Evolutionary conservation across 1,140 invertebrate species (phyloP).

Genomic region (Achatina immaculata): DNA sequence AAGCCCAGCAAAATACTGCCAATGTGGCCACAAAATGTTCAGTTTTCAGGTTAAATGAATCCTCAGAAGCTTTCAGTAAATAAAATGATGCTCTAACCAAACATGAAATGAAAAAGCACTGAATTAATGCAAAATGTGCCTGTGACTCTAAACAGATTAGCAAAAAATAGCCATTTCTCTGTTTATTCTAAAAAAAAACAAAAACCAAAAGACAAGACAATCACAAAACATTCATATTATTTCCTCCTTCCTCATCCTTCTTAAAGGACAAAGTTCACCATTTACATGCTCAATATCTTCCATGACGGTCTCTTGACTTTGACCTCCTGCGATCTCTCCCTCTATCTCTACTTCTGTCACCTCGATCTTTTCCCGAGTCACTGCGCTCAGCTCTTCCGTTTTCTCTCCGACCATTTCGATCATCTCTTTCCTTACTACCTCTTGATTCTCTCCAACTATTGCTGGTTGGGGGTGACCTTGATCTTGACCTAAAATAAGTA

Average conservation of each 20-base stretch:
- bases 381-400: constrained; percentile 2
- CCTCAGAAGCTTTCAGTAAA: no score
- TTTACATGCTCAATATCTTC: background rate
- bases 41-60: no score
- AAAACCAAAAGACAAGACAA: no score
- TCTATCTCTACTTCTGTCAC: background rate
- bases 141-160: background rate
- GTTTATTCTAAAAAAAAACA: background rate
- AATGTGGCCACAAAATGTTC: no score
- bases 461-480: constrained; percentile 10
- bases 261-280: no score
- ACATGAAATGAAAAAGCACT: background rate
- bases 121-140: background rate
- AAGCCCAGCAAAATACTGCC: no score
- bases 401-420: background rate
- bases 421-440: background rate
- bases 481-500: constrained; percentile 24
- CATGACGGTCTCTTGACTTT: constrained; percentile 14
- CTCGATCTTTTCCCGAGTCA: background rate
- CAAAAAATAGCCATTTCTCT: background rate
- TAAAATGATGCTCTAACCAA: no score
- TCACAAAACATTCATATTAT: background rate
- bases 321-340: constrained; percentile 10
- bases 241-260: background rate
- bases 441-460: background rate